Base-by-base conservation (phyloP, 2,888 invertebrate species). In the Opisthograptis luteolata region DNA sequence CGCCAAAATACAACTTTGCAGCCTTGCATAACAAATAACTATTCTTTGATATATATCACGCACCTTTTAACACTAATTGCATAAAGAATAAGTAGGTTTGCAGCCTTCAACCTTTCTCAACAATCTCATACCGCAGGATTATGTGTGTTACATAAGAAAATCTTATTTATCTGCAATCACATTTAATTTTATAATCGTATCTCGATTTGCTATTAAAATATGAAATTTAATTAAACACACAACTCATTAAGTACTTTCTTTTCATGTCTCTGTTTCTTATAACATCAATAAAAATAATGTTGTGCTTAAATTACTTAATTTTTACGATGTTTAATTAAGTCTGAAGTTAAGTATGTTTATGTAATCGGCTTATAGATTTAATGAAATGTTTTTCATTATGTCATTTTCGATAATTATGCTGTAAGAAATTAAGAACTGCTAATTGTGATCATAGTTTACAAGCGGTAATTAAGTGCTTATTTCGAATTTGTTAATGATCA, bases 261-360 rank as follows among this genome's bases (percentile, higher is more conserved):
- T 36, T 32, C 37, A 27, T 31, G 19, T 36, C 14, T 36, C n/a
- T 35, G 13, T 12, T 49, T 50, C 44, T 43, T 44, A 34, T 44
- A 50, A 50, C 50, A 34, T 44, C 39, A 44, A 50, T 50, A 39
- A 50, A 50, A 27, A 39, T 43, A 9, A 44, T 44, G 27, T 22
- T 34, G 15, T 43, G 31, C 40, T 50, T 44, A 34, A 50, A 44
- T 50, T 30, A 34, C 34, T 44, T 40, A 24, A 50, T 28, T 17
- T 41, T 48, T 48, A 48, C 17, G 41, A 44, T 44, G 24, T 39
- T 28, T 44, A 44, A 43, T 50, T 47, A 41, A 14, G 32, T 13
- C 42, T 19, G 6, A 1, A 20, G 6, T 41, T 43, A 25, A 36
- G 25, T 32, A 39, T 49, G 27, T 49, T 49, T 44, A 50, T 44